phyloP scores from a whole-genome alignment of 2,888 invertebrate genomes.

The Apoderus coryli region DNA sequence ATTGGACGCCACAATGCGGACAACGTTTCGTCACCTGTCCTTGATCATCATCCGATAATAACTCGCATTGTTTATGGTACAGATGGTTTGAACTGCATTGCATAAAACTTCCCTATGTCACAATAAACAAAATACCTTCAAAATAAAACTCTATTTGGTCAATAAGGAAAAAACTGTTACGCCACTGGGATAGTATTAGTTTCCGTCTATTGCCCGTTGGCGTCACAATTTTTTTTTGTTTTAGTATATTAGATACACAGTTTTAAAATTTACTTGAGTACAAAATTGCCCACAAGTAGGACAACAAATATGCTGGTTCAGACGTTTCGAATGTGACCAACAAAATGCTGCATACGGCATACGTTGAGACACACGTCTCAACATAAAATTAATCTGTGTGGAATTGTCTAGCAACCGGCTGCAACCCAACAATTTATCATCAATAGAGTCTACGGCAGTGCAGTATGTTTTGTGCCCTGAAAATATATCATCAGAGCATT shows the following conservation, averaged over 20 bases:
- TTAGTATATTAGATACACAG: not conserved
- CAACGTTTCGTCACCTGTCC: too few relatives aligned
- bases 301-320: constrained; percentile 75
- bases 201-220: not conserved
- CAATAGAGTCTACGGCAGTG: constrained; percentile 62
- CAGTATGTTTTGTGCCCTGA: constrained; percentile 54
- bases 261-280: constrained; percentile 48
- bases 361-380: constrained; percentile 54
- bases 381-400: constrained; percentile 41
- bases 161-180: not conserved
- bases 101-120: constrained; percentile 60
- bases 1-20: constrained; percentile 57
- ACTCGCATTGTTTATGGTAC: constrained; percentile 68
- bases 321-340: constrained; percentile 57
- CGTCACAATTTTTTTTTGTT: constrained; percentile 1
- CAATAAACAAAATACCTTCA: constrained; percentile 4
- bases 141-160: too few relatives aligned
- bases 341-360: constrained; percentile 73
- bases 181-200: not conserved
- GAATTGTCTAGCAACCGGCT: constrained; percentile 51
- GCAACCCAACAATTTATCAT: constrained; percentile 64
- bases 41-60: constrained; percentile 29
- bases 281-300: constrained; percentile 83
- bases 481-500: too few relatives aligned
- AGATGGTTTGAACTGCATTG: constrained; percentile 67